Conservation (phyloP, 2,888 invertebrate species). For the Brenthis hecate region DNA sequence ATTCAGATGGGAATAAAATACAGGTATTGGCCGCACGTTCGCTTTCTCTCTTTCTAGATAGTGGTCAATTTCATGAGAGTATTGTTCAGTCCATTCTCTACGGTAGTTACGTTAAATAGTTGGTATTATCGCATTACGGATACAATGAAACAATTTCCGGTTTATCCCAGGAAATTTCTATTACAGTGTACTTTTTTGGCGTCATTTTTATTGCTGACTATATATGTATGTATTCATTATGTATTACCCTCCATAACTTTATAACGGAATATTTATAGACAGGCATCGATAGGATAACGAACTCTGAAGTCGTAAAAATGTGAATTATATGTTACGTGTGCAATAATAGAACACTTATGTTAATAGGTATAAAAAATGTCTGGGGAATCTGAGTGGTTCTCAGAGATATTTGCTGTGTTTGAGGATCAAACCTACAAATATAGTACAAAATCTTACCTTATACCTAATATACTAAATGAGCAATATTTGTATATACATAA, state of each 20-base stretch:
- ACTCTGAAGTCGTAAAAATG: slow-evolving; percentile 1
- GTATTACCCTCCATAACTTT: slow-evolving; percentile 18
- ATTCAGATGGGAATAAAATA: no score
- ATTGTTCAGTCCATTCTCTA: no score
- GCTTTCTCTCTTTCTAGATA: no score
- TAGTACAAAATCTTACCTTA: neutral
- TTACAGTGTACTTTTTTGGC: slow-evolving; percentile 19
- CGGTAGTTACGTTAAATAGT: no score
- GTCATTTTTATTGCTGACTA: slow-evolving; percentile 20
- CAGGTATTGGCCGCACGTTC: no score
- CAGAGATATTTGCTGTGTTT: no score
- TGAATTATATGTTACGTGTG: neutral
- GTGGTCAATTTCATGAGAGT: no score
- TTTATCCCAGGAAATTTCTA: slow-evolving; percentile 25
- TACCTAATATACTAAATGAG: neutral
- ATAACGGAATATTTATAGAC: slow-evolving; percentile 23
- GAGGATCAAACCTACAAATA: neutral
- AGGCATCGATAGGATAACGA: slow-evolving; percentile 10
- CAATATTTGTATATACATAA: no score
- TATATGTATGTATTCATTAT: slow-evolving; percentile 15
- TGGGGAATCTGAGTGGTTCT: no score
- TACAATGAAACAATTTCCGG: slow-evolving; percentile 21
- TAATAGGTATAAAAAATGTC: no score
- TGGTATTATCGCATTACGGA: neutral
- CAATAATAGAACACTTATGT: no score